phyloP scores from a whole-genome alignment of 1,140 invertebrate species.

The Drosophila mojavensis region DNA sequence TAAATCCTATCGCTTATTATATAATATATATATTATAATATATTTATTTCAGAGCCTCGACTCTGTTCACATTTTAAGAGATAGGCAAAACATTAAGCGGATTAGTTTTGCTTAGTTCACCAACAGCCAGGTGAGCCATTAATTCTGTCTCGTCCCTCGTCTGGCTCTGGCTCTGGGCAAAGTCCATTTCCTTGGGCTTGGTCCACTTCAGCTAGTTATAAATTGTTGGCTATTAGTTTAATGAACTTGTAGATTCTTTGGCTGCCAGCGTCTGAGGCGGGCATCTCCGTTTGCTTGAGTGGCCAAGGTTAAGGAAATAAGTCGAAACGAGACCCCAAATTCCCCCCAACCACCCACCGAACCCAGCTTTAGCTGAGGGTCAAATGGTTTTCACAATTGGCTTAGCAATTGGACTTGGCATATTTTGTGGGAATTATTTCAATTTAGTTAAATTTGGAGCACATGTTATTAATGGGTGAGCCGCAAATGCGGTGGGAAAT shows the following conservation, averaged over 20 bases:
- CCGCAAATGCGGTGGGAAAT: no score
- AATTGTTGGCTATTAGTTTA: constrained; percentile 82
- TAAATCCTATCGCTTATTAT: no score
- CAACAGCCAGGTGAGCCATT: constrained; percentile 6
- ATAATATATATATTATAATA: no score
- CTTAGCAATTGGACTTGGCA: background rate
- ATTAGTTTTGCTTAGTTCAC: constrained; percentile 61
- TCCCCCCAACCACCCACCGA: no score
- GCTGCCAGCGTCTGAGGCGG: constrained; percentile 10
- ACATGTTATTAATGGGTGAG: no score
- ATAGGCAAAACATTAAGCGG: constrained; percentile 81
- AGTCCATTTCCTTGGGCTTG: constrained; percentile 4
- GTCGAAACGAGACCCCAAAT: no score
- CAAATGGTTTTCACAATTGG: constrained; percentile 42
- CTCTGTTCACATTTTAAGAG: constrained; percentile 61
- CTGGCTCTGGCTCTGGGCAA: no score
- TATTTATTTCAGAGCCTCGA: constrained; percentile 17
- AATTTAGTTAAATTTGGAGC: no score
- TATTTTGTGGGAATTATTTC: constrained; percentile 1
- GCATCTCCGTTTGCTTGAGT: constrained; percentile 33
- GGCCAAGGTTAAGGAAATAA: constrained; percentile 10
- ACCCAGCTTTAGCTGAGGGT: constrained; percentile 3
- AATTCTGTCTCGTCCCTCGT: no score
- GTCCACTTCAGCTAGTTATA: constrained; percentile 58
- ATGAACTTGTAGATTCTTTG: constrained; percentile 73